Conservation (phyloP, 2,888 invertebrate genomes). For the Folsomia candida region DNA sequence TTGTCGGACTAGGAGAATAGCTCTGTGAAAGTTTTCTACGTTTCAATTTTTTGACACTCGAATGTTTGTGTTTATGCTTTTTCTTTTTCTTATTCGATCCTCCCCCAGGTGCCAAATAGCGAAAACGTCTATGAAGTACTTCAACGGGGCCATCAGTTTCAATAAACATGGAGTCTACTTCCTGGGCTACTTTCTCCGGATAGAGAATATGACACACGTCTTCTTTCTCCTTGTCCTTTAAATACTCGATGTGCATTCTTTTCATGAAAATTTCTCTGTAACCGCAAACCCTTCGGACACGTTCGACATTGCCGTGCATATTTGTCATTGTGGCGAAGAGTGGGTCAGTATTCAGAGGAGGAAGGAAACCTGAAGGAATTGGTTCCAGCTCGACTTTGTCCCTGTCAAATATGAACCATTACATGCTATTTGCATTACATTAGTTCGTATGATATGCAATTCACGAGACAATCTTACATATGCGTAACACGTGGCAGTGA, state of each 20-base stretch:
- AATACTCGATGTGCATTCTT: constrained; percentile 17
- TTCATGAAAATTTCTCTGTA: constrained; percentile 27
- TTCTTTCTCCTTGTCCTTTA: constrained; percentile 14
- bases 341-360: constrained; percentile 6
- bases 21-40: too few species aligned
- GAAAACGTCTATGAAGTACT: too few species aligned
- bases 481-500: too few species aligned
- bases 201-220: background rate
- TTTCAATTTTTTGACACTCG: too few species aligned
- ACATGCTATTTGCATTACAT: background rate
- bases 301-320: background rate
- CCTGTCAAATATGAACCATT: background rate
- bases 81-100: too few species aligned
- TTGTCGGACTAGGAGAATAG: too few species aligned
- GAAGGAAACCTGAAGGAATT: constrained; percentile 19
- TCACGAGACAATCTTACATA: background rate
- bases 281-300: constrained; percentile 21
- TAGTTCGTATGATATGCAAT: too few species aligned
- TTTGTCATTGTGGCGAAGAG: constrained; percentile 9
- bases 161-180: too few species aligned
- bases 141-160: too few species aligned
- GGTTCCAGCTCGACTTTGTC: constrained; percentile 32
- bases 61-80: too few species aligned
- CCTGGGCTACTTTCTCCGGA: too few species aligned
- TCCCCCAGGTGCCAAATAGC: too few species aligned